Evolutionary conservation across 92 coral and sea anemone genomes (phyloP).

Genomic region (Virgularia gustaviana): DNA sequence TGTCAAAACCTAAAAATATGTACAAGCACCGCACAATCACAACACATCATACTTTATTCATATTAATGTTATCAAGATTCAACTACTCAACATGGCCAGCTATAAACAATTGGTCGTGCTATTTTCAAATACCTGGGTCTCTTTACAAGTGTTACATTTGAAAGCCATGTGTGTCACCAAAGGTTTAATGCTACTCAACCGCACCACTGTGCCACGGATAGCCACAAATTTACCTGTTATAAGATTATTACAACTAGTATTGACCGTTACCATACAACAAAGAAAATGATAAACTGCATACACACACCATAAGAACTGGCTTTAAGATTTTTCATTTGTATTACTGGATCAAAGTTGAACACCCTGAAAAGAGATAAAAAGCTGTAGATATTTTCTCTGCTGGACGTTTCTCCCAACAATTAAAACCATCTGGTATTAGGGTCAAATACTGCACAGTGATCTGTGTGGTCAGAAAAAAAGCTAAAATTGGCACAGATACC

Average conservation of each 20-base stretch:
- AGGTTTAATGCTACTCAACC: slow-evolving; percentile 93
- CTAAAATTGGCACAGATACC: slow-evolving; percentile 26
- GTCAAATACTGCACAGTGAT: no score
- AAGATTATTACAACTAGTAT: neutral
- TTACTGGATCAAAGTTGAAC: slow-evolving; percentile 76
- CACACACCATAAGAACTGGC: slow-evolving; percentile 77
- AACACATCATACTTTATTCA: no score
- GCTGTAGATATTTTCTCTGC: neutral
- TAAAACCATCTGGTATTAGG: neutral
- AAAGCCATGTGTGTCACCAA: slow-evolving; percentile 92
- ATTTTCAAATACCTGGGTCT: slow-evolving; percentile 69
- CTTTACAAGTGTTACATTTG: slow-evolving; percentile 78
- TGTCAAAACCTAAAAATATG: slow-evolving; percentile 54
- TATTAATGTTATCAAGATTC: no score
- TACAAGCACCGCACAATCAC: no score
- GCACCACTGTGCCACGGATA: slow-evolving; percentile 90
- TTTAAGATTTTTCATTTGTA: slow-evolving; percentile 79
- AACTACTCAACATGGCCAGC: no score
- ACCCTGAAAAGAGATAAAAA: slow-evolving; percentile 47
- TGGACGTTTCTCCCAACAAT: neutral
- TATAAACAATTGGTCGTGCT: no score
- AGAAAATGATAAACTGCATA: no score
- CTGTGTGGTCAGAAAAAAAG: no score
- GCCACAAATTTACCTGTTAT: slow-evolving; percentile 91
- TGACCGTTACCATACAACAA: neutral